Evolutionary conservation across 2,113 vertebrate species (phyloP), one percentile per base, ranked within the genome.

Genomic region (Odontesthes bonariensis): DNA sequence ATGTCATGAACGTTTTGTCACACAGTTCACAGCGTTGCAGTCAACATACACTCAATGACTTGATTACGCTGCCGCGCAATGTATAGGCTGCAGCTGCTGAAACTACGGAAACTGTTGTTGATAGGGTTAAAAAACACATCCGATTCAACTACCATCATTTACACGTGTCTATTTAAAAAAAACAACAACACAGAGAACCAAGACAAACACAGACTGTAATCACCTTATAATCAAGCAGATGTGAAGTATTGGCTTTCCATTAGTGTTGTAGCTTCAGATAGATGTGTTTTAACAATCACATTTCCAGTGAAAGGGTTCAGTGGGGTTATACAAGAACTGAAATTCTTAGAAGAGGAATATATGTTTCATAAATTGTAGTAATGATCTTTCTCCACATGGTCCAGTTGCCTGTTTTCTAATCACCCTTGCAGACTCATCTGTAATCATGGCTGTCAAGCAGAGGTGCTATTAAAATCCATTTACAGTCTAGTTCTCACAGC

Each of bases 381-480:
- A 80, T 90, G 64, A 83, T 78, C 60, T 65, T 73, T 66, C 62
- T 74, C 58, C 54, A 72, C 67, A 49, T 47, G 71, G 64, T 74
- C 70, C 31, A 74, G 76, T 62, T 75, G 59, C 79, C 67, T 70
- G 85, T 86, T 84, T 79, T 74, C 67, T 65, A 84, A 88, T 83
- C 65, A 84, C 33, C 58, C 69, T 84, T 73, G 59, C 54, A 83
- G 72, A 62, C 70, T 69, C 70, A 59, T 86, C 77, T 83, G 75
- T 82, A 89, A 88, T 92, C 84, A 89, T 32, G 19, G 51, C 73
- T 85, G 82, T 80, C 70, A 71, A 84, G 73, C 82, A 64, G 72
- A 82, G 63, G 64, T 79, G 81, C 79, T 74, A 85, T 89, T 91
- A 84, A 85, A 89, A 81, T 79, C 74, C 68, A 90, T 92, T 91